phyloP scores from a whole-genome alignment of 2,888 invertebrate genomes.

The Galerucella calmariensis region DNA sequence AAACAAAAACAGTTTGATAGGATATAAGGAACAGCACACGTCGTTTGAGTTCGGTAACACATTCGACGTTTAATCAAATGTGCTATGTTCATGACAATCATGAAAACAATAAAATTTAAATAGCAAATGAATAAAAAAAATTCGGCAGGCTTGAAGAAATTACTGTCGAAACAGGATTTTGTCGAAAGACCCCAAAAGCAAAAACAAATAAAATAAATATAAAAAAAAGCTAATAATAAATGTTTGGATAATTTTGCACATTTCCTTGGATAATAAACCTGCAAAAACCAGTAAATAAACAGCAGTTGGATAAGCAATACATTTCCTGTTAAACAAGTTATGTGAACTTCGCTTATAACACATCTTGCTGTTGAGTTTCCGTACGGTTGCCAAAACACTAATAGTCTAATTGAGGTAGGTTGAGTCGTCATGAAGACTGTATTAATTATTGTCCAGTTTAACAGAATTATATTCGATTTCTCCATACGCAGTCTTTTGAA shows the following conservation, averaged over 20 bases:
- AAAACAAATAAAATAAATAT: slow-evolving; percentile 24
- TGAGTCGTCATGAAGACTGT: too few relatives aligned
- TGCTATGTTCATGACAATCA: slow-evolving; percentile 33
- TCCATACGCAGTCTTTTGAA: slow-evolving; percentile 5
- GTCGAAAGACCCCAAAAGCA: slow-evolving; percentile 10
- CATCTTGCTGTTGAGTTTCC: background rate
- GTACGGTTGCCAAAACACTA: too few relatives aligned
- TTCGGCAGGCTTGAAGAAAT: too few relatives aligned
- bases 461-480: background rate
- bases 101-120: slow-evolving; percentile 19
- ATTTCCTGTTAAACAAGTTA: slow-evolving; percentile 15
- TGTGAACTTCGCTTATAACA: slow-evolving; percentile 11
- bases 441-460: too few relatives aligned
- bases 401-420: too few relatives aligned
- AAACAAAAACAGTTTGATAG: slow-evolving; percentile 30
- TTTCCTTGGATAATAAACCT: slow-evolving; percentile 23
- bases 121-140: too few relatives aligned
- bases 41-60: background rate
- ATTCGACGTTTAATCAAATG: slow-evolving; percentile 26
- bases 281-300: slow-evolving; percentile 31
- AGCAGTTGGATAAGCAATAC: slow-evolving; percentile 19
- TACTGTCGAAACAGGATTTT: slow-evolving; percentile 4
- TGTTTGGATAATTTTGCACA: slow-evolving; percentile 21
- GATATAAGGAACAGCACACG: slow-evolving; percentile 4
- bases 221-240: slow-evolving; percentile 12